phyloP scores from a whole-genome alignment of 2,113 vertebrate species.

The Genyomyrus donnyi region DNA sequence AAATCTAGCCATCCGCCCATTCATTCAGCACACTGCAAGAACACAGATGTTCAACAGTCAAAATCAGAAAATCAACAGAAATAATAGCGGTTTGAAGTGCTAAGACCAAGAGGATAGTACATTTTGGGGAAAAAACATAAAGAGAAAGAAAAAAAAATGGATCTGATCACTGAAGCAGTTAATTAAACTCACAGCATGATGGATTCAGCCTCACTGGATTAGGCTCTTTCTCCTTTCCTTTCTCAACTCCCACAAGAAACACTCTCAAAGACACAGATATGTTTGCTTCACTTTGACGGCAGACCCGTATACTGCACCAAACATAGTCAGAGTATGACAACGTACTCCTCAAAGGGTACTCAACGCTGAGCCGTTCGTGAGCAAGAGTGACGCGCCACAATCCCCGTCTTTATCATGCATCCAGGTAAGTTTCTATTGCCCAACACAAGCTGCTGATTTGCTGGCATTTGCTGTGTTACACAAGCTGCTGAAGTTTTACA shows the following conservation, averaged over 20 bases:
- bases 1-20: not conserved
- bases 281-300: not conserved
- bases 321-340: not conserved
- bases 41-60: not conserved
- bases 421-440: not conserved
- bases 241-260: not conserved
- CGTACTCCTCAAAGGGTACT: not conserved
- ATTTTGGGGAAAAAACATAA: not conserved
- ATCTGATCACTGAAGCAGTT: conserved; percentile 2
- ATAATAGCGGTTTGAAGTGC: not conserved
- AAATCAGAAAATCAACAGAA: not conserved
- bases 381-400: not conserved
- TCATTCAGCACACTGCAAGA: conserved; percentile 7
- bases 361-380: not conserved
- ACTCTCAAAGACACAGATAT: not conserved
- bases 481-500: not conserved
- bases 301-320: not conserved
- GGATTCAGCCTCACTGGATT: conserved; percentile 1
- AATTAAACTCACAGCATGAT: conserved; percentile 7
- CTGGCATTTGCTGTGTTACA: not conserved
- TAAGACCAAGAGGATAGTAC: not conserved
- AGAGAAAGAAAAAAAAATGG: not conserved
- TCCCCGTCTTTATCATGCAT: not conserved
- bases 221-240: not conserved
- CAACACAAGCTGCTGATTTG: not conserved